phyloP scores from a whole-genome alignment of 2,113 vertebrate genomes.

The Nanorana parkeri region DNA sequence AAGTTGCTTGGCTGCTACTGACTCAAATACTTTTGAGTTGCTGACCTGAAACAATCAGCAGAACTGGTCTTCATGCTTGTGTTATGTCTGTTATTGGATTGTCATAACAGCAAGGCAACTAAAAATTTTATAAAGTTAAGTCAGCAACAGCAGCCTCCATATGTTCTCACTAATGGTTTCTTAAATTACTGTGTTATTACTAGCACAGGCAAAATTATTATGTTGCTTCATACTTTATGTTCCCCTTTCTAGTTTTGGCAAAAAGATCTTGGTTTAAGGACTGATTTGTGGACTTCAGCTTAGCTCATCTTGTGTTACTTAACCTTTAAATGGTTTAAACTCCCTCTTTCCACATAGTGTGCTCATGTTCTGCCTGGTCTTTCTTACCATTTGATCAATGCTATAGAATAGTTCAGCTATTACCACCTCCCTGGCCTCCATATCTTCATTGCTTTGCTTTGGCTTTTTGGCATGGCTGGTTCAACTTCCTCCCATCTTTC shows the following conservation, averaged over 20 bases:
- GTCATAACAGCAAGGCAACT: too few relatives aligned
- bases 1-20: too few relatives aligned
- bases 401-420: not conserved
- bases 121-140: too few relatives aligned
- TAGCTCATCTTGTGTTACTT: not conserved
- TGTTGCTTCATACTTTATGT: not conserved
- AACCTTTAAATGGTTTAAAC: not conserved
- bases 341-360: constrained; percentile 6
- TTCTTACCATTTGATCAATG: not conserved
- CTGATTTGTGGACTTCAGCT: not conserved
- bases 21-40: too few relatives aligned
- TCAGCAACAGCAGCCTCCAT: too few relatives aligned
- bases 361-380: not conserved
- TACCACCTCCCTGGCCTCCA: not conserved
- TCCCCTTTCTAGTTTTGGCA: not conserved
- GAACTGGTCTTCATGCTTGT: too few relatives aligned
- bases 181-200: too few relatives aligned
- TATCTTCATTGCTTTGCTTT: constrained; percentile 21
- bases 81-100: too few relatives aligned
- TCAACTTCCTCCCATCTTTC: not conserved
- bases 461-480: constrained; percentile 56
- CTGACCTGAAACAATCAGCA: too few relatives aligned
- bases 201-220: not conserved
- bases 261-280: not conserved
- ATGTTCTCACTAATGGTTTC: too few relatives aligned